These are phyloP conservation scores for Spilogale gracilis DNA, from an alignment of 2,113 vertebrate genomes.

Conservation along the genomic window DNA sequence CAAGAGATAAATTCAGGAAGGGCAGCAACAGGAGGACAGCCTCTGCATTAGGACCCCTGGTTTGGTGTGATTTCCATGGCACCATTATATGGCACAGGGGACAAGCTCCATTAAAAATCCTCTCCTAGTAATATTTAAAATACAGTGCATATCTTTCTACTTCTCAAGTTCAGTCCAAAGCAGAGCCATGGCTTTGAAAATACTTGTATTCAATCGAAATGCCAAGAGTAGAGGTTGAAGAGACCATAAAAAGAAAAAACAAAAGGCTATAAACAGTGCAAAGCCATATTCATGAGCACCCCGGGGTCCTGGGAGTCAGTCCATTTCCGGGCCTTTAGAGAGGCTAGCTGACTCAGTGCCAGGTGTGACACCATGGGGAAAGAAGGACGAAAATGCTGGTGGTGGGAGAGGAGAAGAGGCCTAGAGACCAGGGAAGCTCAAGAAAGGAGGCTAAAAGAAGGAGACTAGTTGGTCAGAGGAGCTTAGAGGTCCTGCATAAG, in stretches of 20 bases:
- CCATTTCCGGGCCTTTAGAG: not conserved
- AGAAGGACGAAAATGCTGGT: not conserved
- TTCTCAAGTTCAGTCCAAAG: not conserved
- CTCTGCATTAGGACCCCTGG: not conserved
- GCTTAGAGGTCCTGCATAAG: not conserved
- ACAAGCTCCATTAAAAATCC: not conserved
- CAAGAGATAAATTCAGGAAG: not conserved
- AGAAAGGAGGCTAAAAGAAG: not conserved
- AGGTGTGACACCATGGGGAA: not conserved
- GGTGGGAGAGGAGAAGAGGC: not conserved
- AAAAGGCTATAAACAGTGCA: not conserved
- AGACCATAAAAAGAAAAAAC: not conserved
- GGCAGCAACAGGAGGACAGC: not conserved
- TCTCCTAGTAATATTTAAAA: not conserved
- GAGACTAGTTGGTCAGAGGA: not conserved
- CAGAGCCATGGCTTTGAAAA: not conserved
- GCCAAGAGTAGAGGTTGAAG: not conserved
- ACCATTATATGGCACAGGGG: fast-evolving
- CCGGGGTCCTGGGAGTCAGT: not conserved
- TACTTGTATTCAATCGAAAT: not conserved
- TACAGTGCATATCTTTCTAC: not conserved
- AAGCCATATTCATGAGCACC: no score
- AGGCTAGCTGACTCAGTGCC: not conserved
- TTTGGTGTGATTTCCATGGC: not conserved
- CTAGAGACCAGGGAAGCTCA: not conserved